A percentile compares a stretch with the other conserved stretches of the same genome.
phyloP scores from a whole-genome alignment of 1,140 invertebrate genomes.

The Acromyrmex echinatior region DNA sequence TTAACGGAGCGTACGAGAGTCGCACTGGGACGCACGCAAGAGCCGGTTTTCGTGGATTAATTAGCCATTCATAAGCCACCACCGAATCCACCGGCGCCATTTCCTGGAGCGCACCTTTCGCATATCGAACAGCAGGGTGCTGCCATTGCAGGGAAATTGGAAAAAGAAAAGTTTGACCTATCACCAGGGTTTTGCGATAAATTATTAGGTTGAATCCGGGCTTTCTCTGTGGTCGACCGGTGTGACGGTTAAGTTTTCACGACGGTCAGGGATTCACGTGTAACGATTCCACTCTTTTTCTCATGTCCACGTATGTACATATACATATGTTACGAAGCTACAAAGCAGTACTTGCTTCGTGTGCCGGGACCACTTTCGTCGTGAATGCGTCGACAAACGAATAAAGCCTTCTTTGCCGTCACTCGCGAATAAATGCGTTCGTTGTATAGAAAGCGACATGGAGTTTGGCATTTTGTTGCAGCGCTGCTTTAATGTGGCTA shows the following conservation, averaged over 20 bases:
- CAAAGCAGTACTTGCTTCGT: slow-evolving; percentile 7
- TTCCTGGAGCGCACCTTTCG: background rate
- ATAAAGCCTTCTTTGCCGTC: slow-evolving; percentile 4
- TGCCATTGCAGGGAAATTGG: slow-evolving; percentile 52
- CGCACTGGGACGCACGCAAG: slow-evolving; percentile 23
- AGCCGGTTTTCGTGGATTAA: slow-evolving; percentile 76
- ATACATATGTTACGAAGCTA: slow-evolving; percentile 15
- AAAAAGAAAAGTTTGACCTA: slow-evolving; percentile 43
- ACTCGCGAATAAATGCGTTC: slow-evolving; percentile 12
- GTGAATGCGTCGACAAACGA: slow-evolving; percentile 24
- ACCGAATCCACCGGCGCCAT: slow-evolving; percentile 21
- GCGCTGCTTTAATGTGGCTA: slow-evolving; percentile 42
- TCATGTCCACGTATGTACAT: background rate
- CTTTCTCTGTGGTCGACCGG: slow-evolving; percentile 32
- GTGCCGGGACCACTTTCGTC: slow-evolving; percentile 24
- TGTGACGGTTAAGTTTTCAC: slow-evolving; percentile 68
- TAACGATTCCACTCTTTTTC: slow-evolving; percentile 58
- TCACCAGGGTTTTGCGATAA: slow-evolving; percentile 43
- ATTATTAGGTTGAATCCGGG: slow-evolving; percentile 69
- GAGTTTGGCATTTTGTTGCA: slow-evolving; percentile 37
- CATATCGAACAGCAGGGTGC: slow-evolving; percentile 5
- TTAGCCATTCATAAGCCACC: slow-evolving; percentile 78
- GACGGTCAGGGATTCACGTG: slow-evolving; percentile 55
- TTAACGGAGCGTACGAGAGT: slow-evolving; percentile 64
- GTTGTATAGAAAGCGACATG: background rate